Conservation (phyloP, 2,797 vertebrate genomes). For the Erpetoichthys calabaricus region DNA sequence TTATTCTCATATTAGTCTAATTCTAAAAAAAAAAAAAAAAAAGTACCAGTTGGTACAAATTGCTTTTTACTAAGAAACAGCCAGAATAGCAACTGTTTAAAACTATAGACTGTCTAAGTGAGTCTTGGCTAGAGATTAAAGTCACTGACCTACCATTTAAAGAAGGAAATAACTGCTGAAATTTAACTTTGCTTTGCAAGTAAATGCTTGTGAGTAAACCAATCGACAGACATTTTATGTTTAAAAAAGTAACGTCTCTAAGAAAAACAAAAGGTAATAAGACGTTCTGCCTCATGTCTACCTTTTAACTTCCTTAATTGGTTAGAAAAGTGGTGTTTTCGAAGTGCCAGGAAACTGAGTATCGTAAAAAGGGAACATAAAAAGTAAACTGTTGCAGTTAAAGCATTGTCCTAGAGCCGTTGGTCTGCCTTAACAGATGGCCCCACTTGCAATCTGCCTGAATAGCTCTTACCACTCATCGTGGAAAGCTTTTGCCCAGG, state of each 20-base stretch:
- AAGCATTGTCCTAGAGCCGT: constrained; percentile 4
- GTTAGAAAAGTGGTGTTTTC: constrained; percentile 7
- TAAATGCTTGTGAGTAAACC: constrained; percentile 23
- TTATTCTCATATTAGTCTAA: constrained; percentile 4
- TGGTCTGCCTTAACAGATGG: background rate
- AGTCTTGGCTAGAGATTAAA: constrained; percentile 24
- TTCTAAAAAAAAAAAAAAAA: constrained; percentile 1
- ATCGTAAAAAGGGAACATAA: constrained; percentile 16
- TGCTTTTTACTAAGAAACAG: constrained; percentile 24
- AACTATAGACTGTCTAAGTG: constrained; percentile 5
- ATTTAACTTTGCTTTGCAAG: constrained; percentile 6
- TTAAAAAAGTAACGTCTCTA: background rate
- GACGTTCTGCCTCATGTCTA: constrained; percentile 12
- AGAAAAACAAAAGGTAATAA: constrained; percentile 14
- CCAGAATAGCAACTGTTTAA: constrained; percentile 10
- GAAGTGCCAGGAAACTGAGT: constrained; percentile 22
- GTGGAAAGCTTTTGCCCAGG: background rate
- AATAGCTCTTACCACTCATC: background rate
- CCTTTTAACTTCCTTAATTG: constrained; percentile 18
- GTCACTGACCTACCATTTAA: constrained; percentile 5
- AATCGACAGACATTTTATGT: no score
- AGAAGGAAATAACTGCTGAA: constrained; percentile 11
- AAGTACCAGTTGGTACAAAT: constrained; percentile 11
- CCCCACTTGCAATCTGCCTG: constrained; percentile 2
- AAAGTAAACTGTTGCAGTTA: background rate